phyloP scores from a whole-genome alignment of 1,140 invertebrate species.

The Eubasilissa regina region DNA sequence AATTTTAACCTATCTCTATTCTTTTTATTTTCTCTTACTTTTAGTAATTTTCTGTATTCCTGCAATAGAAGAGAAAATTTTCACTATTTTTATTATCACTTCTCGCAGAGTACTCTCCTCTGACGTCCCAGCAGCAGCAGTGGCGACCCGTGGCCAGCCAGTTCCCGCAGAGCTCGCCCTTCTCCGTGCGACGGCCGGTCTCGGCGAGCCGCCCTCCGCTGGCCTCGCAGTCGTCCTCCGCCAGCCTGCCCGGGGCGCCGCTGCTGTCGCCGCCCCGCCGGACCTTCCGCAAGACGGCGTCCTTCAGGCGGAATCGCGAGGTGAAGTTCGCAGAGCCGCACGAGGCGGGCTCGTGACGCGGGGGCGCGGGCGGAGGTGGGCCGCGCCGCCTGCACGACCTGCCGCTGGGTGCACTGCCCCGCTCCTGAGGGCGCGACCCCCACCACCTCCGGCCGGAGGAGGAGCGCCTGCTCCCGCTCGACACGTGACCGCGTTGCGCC shows the following conservation, averaged over 20 bases:
- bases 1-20: no score
- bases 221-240: slow-evolving; percentile 66
- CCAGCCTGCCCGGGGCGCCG: slow-evolving; percentile 63
- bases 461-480: slow-evolving; percentile 6
- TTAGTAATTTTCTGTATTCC: no score
- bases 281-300: slow-evolving; percentile 63
- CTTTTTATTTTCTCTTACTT: no score
- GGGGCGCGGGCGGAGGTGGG: slow-evolving; percentile 67
- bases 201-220: slow-evolving; percentile 61
- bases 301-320: slow-evolving; percentile 69
- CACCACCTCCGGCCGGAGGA: background rate
- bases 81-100: no score
- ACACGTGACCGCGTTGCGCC: background rate
- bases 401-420: slow-evolving; percentile 37
- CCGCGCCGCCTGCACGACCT: slow-evolving; percentile 52
- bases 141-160: slow-evolving; percentile 78
- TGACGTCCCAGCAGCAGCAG: slow-evolving; percentile 66
- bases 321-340: slow-evolving; percentile 73
- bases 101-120: slow-evolving; percentile 62
- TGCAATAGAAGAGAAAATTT: no score
- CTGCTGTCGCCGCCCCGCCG: slow-evolving; percentile 63
- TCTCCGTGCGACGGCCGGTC: slow-evolving; percentile 63
- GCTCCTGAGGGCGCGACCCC: slow-evolving; percentile 49
- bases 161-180: slow-evolving; percentile 76
- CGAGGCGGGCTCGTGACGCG: slow-evolving; percentile 56